Percentiles rank a stretch among this genome's conserved stretches.
phyloP scores from a whole-genome alignment of 2,797 vertebrate genomes.

The Hippopotamyrus pictus region DNA sequence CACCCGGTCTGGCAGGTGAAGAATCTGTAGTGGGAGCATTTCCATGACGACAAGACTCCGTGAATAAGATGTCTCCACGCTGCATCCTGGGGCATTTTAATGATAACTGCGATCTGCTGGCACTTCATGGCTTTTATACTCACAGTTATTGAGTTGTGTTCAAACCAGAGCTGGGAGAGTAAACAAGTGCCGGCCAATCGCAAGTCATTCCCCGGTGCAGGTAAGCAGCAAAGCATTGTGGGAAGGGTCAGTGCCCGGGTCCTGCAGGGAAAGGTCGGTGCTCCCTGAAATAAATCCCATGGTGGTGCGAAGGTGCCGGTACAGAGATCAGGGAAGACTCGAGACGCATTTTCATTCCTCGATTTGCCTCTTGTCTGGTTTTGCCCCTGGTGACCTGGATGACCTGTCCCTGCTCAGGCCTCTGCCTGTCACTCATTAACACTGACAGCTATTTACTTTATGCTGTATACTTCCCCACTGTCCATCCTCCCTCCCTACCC shows the following conservation, averaged over 20 bases:
- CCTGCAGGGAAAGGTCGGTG: neutral
- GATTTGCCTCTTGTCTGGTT: neutral
- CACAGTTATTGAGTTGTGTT: neutral
- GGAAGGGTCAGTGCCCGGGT: neutral
- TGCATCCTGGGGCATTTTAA: conserved; percentile 7
- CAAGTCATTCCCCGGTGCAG: neutral
- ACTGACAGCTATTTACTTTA: neutral
- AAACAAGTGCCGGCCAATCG: neutral
- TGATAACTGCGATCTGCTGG: conserved; percentile 9
- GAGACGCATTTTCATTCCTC: neutral
- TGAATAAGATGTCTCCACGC: neutral
- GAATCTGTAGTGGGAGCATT: neutral
- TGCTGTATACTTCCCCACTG: neutral
- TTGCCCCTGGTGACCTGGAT: neutral
- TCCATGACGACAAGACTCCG: neutral
- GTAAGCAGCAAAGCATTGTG: neutral
- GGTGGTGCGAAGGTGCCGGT: neutral
- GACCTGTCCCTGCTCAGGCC: neutral
- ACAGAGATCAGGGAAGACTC: neutral
- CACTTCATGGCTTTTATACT: neutral
- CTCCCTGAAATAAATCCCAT: neutral
- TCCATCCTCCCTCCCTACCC: neutral
- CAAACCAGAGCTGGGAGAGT: neutral
- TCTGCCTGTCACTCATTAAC: neutral
- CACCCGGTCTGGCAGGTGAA: neutral